Evolutionary conservation across 2,888 invertebrate genomes (phyloP).

Genomic region (Ptilodon capucinus): DNA sequence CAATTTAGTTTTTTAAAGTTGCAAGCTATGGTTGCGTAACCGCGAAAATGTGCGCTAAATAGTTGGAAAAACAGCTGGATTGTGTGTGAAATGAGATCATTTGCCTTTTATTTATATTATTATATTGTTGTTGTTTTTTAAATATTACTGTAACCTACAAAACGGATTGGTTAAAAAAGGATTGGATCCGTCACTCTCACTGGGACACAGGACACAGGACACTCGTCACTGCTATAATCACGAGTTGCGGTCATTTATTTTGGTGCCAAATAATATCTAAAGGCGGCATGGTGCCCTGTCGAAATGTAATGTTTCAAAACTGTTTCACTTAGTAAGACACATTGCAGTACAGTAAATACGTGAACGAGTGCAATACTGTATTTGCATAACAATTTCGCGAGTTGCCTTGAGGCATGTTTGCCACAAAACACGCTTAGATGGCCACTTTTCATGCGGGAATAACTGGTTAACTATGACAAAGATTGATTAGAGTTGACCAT

Average conservation of each 20-base stretch:
- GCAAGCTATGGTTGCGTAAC: not conserved
- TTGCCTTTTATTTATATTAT: slow-evolving; percentile 3
- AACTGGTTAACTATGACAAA: slow-evolving; percentile 27
- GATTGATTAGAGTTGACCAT: slow-evolving; percentile 29
- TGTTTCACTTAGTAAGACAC: slow-evolving; percentile 12
- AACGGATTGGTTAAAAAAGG: not conserved
- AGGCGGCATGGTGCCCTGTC: not conserved
- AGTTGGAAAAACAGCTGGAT: slow-evolving; percentile 18
- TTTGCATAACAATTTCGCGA: slow-evolving; percentile 71
- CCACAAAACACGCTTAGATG: slow-evolving; percentile 26
- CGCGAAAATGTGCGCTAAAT: not conserved
- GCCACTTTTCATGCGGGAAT: slow-evolving; percentile 20
- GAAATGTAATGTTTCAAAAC: slow-evolving; percentile 13
- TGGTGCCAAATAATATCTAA: not conserved
- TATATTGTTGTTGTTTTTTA: not conserved
- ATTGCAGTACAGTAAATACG: slow-evolving; percentile 35
- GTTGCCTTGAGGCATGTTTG: slow-evolving; percentile 51
- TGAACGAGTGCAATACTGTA: slow-evolving; percentile 45
- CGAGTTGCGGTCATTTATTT: not conserved
- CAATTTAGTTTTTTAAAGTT: slow-evolving; percentile 1
- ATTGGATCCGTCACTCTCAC: not conserved
- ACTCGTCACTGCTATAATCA: not conserved
- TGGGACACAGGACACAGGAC: too few species aligned
- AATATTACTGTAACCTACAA: not conserved
- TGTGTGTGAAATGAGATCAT: slow-evolving; percentile 5